A percentile compares a stretch with the other conserved stretches of the same genome.
These are phyloP conservation scores for Celastrina argiolus DNA, from an alignment of 2,888 invertebrate genomes.

Conservation along the genomic window DNA sequence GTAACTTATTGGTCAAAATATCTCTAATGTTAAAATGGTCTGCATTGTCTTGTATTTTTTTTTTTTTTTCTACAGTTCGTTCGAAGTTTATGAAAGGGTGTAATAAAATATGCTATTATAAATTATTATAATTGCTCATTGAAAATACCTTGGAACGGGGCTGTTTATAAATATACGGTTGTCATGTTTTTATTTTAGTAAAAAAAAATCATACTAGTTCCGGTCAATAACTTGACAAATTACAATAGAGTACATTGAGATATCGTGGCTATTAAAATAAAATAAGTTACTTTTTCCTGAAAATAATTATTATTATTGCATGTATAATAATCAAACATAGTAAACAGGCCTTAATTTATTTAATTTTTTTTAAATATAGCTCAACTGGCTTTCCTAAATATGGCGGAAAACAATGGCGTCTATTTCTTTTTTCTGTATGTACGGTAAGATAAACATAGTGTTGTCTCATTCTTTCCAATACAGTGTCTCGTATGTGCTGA, in stretches of 20 bases:
- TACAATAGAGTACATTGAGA: not conserved
- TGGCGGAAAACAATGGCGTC: slow-evolving; percentile 74
- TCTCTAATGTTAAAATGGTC: no score
- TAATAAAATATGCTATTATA: no score
- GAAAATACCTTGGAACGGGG: no score
- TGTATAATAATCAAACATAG: not conserved
- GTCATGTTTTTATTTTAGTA: no score
- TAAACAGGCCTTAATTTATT: not conserved
- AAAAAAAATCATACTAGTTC: not conserved
- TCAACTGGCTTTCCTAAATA: slow-evolving; percentile 41
- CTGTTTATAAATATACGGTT: no score
- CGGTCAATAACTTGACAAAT: not conserved
- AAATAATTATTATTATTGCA: not conserved
- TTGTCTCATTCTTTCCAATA: slow-evolving; percentile 51
- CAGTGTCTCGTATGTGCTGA: slow-evolving; percentile 38
- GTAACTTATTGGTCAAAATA: no score
- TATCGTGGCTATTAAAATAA: not conserved
- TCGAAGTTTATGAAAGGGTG: no score
- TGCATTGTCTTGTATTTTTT: no score
- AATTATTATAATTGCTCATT: no score
- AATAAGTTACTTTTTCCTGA: not conserved
- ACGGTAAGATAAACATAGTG: slow-evolving; percentile 36
- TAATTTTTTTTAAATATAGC: not conserved
- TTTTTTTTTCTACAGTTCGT: no score
- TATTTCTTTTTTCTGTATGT: slow-evolving; percentile 42